Conservation (phyloP, 1,140 invertebrate genomes). For the Periplaneta americana region DNA sequence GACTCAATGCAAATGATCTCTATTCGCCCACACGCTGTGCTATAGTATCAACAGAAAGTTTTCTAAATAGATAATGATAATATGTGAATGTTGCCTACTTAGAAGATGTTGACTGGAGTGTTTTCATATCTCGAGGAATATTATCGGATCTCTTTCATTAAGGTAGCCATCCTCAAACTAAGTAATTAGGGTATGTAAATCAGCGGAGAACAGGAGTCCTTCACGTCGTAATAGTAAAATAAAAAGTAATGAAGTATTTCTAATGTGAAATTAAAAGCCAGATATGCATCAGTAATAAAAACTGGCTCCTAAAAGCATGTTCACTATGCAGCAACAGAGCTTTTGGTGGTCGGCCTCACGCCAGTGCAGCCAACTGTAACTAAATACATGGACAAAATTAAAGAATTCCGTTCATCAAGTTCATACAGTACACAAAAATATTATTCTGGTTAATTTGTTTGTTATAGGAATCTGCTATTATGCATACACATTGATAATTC, state of each 20-base stretch:
- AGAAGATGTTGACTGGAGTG: not conserved
- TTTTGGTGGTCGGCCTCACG: not conserved
- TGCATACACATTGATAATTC: too few relatives aligned
- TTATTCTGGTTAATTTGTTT: too few relatives aligned
- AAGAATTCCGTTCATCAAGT: too few relatives aligned
- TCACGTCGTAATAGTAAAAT: not conserved
- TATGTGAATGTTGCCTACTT: too few relatives aligned
- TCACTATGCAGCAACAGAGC: not conserved
- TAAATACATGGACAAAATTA: not conserved
- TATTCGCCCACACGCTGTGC: too few relatives aligned
- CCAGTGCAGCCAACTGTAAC: not conserved
- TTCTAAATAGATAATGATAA: too few relatives aligned
- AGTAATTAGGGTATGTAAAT: not conserved
- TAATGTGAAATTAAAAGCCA: not conserved
- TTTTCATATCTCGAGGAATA: not conserved
- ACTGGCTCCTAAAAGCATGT: not conserved
- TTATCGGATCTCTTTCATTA: not conserved
- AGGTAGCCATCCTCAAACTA: not conserved
- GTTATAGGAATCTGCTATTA: too few relatives aligned
- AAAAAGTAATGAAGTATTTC: not conserved
- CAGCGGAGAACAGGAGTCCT: not conserved
- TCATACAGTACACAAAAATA: too few relatives aligned
- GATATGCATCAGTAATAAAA: not conserved
- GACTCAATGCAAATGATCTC: too few relatives aligned
- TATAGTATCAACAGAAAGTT: too few relatives aligned